phyloP scores from a whole-genome alignment of 2,888 invertebrate genomes.

The Drosophila nigritarsus region DNA sequence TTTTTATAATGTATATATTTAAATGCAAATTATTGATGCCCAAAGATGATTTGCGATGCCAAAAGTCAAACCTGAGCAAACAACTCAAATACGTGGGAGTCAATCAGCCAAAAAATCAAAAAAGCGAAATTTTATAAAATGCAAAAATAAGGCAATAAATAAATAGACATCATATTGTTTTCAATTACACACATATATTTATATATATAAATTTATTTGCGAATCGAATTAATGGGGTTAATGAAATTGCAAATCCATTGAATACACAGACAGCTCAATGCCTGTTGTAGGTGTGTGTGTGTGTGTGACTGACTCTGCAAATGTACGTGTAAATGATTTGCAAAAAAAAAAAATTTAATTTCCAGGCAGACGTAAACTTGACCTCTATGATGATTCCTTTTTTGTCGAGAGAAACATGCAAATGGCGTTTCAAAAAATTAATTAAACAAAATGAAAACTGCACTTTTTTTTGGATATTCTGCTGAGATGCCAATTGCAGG shows the following conservation, averaged over 20 bases:
- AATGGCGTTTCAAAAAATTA: slow-evolving; percentile 60
- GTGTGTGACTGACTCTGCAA: slow-evolving; percentile 18
- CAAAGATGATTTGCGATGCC: slow-evolving; percentile 64
- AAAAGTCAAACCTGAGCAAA: slow-evolving; percentile 57
- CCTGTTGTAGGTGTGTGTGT: slow-evolving; percentile 14
- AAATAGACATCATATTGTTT: slow-evolving; percentile 79
- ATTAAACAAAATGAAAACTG: slow-evolving; percentile 29
- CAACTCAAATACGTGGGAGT: slow-evolving; percentile 68
- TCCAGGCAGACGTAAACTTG: slow-evolving; percentile 63
- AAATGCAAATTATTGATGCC: slow-evolving; percentile 53
- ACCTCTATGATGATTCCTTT: slow-evolving; percentile 57
- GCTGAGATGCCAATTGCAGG: slow-evolving; percentile 3
- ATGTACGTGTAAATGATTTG: slow-evolving; percentile 6
- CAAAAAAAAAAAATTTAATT: background rate
- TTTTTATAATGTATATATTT: slow-evolving; percentile 2
- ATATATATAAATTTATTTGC: slow-evolving; percentile 25
- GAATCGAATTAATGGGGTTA: slow-evolving; percentile 64
- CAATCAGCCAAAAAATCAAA: slow-evolving; percentile 60
- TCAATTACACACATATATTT: slow-evolving; percentile 64
- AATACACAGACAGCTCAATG: slow-evolving; percentile 55
- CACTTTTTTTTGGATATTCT: background rate
- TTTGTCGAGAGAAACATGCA: slow-evolving; percentile 47
- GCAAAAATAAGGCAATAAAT: slow-evolving; percentile 43
- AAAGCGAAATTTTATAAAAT: slow-evolving; percentile 52
- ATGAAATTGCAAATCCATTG: slow-evolving; percentile 63